Conservation (phyloP, 2,888 invertebrate genomes). For the Ischnura elegans region DNA sequence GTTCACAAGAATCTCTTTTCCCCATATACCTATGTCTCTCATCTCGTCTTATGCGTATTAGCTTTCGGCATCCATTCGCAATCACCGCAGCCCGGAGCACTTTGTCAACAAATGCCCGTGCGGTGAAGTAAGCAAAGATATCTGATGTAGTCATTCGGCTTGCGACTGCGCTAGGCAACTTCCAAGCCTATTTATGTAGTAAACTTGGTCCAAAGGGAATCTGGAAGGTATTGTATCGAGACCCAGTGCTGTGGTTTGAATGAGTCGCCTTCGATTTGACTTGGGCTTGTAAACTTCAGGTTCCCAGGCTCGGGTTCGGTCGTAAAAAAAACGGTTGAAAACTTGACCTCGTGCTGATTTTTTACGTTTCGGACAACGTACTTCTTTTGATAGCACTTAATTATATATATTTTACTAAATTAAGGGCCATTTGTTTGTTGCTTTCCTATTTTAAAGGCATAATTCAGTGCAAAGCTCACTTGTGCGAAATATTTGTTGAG, state of each 20-base stretch:
- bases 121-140: background rate
- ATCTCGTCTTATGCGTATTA: background rate
- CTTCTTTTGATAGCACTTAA: too few species aligned
- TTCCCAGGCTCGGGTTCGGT: too few species aligned
- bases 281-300: background rate
- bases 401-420: too few species aligned
- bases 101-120: background rate
- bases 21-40: background rate
- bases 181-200: background rate
- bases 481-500: too few species aligned
- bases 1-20: background rate
- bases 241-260: background rate
- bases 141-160: background rate
- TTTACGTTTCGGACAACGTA: too few species aligned
- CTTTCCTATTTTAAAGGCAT: too few species aligned
- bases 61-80: background rate
- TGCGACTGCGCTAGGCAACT: background rate
- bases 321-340: too few species aligned
- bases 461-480: too few species aligned
- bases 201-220: background rate
- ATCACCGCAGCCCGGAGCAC: background rate
- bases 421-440: too few species aligned
- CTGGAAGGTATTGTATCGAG: background rate
- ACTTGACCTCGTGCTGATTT: too few species aligned
- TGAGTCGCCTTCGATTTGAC: background rate